Evolutionary conservation across 1,140 invertebrate species (phyloP).

Genomic region (Atopsyche davidsoni): DNA sequence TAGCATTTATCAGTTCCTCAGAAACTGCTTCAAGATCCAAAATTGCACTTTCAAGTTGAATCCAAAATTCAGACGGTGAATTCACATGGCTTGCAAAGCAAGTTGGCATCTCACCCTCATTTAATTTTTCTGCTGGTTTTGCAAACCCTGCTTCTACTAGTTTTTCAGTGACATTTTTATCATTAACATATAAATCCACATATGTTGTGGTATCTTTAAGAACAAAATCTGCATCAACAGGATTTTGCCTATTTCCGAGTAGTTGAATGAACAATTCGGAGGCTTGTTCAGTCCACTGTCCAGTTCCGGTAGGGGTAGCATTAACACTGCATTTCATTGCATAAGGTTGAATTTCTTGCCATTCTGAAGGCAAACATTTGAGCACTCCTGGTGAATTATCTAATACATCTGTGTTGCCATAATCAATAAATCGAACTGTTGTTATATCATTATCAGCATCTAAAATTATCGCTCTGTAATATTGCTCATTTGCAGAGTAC

Average conservation of each 20-base stretch:
- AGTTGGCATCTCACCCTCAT: constrained; percentile 45
- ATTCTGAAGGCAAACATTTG: constrained; percentile 52
- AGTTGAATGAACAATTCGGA: constrained; percentile 53
- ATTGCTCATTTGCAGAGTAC: constrained; percentile 64
- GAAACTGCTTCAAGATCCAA: constrained; percentile 57
- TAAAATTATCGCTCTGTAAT: constrained; percentile 77
- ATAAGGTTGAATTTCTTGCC: constrained; percentile 48
- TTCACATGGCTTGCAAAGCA: constrained; percentile 62
- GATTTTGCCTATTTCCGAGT: constrained; percentile 36
- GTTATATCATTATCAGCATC: constrained; percentile 63
- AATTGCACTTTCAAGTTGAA: constrained; percentile 58
- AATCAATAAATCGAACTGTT: constrained; percentile 76
- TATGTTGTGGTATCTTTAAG: constrained; percentile 57
- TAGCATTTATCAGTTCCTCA: constrained; percentile 49
- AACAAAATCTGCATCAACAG: constrained; percentile 48
- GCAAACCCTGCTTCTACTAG: constrained; percentile 51
- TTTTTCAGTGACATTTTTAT: constrained; percentile 54
- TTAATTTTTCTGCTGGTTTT: constrained; percentile 43
- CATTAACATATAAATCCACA: constrained; percentile 58
- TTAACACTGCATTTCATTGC: constrained; percentile 60
- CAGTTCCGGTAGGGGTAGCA: constrained; percentile 53
- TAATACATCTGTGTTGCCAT: constrained; percentile 69
- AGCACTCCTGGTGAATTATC: constrained; percentile 52
- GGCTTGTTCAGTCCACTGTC: constrained; percentile 60
- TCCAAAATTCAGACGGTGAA: constrained; percentile 63